Base-by-base conservation (phyloP, 2,797 vertebrate genomes). In the Lates japonicus region DNA sequence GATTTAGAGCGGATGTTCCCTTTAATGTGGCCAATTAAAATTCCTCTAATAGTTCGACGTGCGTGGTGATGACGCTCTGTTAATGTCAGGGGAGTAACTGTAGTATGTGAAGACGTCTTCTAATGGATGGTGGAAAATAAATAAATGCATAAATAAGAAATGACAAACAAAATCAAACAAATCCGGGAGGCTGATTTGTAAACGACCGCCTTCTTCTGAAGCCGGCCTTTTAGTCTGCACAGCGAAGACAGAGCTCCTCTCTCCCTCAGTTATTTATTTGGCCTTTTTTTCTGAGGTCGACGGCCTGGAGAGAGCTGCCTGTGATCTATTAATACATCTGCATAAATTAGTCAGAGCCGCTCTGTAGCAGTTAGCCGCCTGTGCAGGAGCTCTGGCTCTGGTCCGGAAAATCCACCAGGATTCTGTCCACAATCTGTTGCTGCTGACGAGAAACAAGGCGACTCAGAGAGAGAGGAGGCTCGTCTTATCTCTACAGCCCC, bases 291-390 rank as follows among this genome's bases (percentile, higher is more conserved):
- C 74, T 51, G 7, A 59, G 46, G 55, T 0, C 16, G 11, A 69
- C 72, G 78, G 88, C 84, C 84, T 80, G 74, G 44, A 33, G 84
- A 74, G 82, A 82, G 80, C 87, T 61, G 86, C 86, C 81, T 85
- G 46, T 84, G 82, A 90, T 90, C 88, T 90, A 91, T 88, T 88
- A 90, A 91, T 91, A 91, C 84, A 80, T 85, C 64, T 84, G 83
- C 81, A 91, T 86, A 49, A 80, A 91, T 86, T 85, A 87, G 80
- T 84, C 80, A 80, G 66, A 76, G 66, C 39, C 17, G 68, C 87
- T 84, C 79, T 73, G 74, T 59, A 81, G 82, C 86, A 65, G 78
- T 87, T 83, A 82, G 76, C 70, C 72, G 74, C 72, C 77, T 78
- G 80, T 69, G 83, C 81, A 33, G 55, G 68, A 81, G 78, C 57